Conservation (phyloP, 2,888 invertebrate genomes). For the Sinelater perroti region DNA sequence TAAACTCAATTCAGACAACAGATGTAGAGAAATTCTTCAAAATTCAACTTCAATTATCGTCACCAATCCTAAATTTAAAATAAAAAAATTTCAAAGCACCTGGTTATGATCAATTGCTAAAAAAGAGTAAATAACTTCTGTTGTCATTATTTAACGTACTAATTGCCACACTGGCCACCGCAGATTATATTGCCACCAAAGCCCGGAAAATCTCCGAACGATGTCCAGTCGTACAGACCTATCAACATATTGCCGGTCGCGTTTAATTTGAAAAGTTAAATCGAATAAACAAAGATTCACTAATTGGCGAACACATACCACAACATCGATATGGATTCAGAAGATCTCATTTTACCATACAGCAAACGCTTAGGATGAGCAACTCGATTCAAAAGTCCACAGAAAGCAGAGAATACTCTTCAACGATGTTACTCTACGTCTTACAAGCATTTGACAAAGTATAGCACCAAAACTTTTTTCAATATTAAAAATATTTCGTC, state of each 20-base stretch:
- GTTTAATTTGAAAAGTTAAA: constrained; percentile 1
- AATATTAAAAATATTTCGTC: not conserved
- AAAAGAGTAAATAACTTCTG: too few relatives aligned
- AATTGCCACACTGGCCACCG: too few relatives aligned
- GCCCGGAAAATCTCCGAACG: not conserved
- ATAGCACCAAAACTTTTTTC: not conserved
- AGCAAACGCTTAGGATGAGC: not conserved
- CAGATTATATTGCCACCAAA: not conserved
- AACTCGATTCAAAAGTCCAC: not conserved
- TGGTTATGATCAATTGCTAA: too few relatives aligned
- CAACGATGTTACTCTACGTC: not conserved
- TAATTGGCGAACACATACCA: not conserved
- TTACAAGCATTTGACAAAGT: not conserved
- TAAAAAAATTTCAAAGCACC: too few relatives aligned
- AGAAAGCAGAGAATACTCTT: not conserved
- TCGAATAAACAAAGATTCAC: not conserved
- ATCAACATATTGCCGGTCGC: not conserved
- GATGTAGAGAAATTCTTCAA: too few relatives aligned
- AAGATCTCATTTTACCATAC: not conserved
- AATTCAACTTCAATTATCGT: too few relatives aligned
- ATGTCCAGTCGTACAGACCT: not conserved
- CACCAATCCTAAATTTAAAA: too few relatives aligned
- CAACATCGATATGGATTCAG: not conserved
- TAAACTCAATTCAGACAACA: too few relatives aligned
- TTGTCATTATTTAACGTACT: too few relatives aligned